Base-by-base conservation (phyloP, 2,797 vertebrate genomes). In the Scomberomorus guttatus region DNA sequence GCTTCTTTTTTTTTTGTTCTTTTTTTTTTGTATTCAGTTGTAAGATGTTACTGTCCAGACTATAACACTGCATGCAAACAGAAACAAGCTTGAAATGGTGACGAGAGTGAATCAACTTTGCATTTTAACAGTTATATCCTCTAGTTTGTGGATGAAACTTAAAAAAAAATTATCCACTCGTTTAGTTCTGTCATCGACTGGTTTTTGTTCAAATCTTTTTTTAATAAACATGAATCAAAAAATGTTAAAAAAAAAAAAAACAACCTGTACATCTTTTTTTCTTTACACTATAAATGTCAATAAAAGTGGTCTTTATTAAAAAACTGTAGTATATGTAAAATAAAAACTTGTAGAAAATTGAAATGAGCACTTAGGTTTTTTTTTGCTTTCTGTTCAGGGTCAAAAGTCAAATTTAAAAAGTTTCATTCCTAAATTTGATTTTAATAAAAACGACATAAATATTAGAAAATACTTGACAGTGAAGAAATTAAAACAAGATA, bases 281-380 rank as follows among this genome's bases (percentile, higher is more conserved):
- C 82, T 90, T 90, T 89, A 91, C 87, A 89, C 89, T 88, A 91
- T 84, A 89, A 90, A 87, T 91, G 87, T 93, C 86, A 90, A 90
- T 84, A 91, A 90, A 90, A 85, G 72, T 89, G 79, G 87, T 92
- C 88, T 92, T 92, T 93, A 91, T 91, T 80, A 58, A 81, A 89
- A 84, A 88, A 82, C 84, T 94, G 93, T 94, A 92, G 90, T 92
- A 92, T 93, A 94, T 94, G 93, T 93, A 95, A 91, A 95, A 95
- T 94, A 92, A 95, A 93, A 87, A 87, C 87, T 91, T 94, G 13
- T 93, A 90, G 79, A 93, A 94, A 93, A 90, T 10, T 82, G 24
- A 90, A 57, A 52, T 0, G 25, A 69, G 13, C 63, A n/a, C 2
- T 29, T 15, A 17, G 25, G 56, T 50, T 71, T 62, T 75, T 2